Conservation (phyloP, 1,140 invertebrate species). For the Drosophila arawakana region DNA sequence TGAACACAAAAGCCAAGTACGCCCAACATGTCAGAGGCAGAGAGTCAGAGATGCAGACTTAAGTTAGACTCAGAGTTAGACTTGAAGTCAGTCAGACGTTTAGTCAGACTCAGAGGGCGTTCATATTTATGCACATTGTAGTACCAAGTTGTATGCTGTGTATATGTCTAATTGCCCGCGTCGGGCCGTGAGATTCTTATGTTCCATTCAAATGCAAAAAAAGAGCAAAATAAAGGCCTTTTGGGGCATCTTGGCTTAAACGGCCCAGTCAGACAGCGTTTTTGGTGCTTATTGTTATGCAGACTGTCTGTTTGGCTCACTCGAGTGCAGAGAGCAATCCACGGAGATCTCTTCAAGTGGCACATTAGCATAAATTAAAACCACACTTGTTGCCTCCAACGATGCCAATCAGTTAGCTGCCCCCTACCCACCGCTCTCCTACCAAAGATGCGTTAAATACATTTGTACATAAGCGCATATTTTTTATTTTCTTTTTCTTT, state of each 20-base stretch:
- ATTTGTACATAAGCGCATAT: slow-evolving; percentile 45
- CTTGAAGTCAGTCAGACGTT: slow-evolving; percentile 21
- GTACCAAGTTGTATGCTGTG: not conserved
- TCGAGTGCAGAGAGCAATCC: slow-evolving; percentile 44
- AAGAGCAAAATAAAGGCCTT: slow-evolving; percentile 5
- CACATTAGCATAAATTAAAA: slow-evolving; percentile 76
- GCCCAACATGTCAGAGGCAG: slow-evolving; percentile 64
- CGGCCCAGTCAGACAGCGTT: not conserved
- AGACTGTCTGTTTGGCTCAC: slow-evolving; percentile 46
- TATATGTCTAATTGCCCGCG: slow-evolving; percentile 49
- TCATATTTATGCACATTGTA: no score
- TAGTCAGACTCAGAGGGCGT: slow-evolving; percentile 8
- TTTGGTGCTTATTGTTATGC: slow-evolving; percentile 47
- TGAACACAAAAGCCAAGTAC: slow-evolving; percentile 61
- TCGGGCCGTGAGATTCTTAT: slow-evolving; percentile 53
- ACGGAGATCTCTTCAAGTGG: slow-evolving; percentile 40
- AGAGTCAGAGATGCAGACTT: not conserved
- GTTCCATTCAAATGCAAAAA: slow-evolving; percentile 46
- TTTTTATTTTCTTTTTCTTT: no score
- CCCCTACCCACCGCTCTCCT: slow-evolving; percentile 1
- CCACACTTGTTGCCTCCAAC: slow-evolving; percentile 59
- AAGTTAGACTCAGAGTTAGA: slow-evolving; percentile 12
- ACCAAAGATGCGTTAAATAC: slow-evolving; percentile 69
- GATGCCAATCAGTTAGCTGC: slow-evolving; percentile 50
- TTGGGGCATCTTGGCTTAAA: slow-evolving; percentile 7